A percentile compares a stretch with the other conserved stretches of the same genome.
Evolutionary conservation across 2,113 vertebrate genomes (phyloP).

Genomic region (Calidris pygmaea): DNA sequence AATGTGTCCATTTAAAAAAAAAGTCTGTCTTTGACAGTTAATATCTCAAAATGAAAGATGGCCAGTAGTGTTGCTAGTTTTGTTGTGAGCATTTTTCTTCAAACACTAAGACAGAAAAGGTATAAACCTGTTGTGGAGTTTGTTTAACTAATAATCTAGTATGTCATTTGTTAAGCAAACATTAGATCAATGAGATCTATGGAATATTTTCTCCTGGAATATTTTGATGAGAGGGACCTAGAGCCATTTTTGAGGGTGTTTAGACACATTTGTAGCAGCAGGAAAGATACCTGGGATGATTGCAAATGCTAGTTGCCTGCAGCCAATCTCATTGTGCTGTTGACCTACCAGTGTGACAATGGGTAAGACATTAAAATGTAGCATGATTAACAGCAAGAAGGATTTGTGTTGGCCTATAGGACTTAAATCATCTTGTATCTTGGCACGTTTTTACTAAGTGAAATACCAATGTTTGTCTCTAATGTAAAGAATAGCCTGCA

Average conservation of each 20-base stretch:
- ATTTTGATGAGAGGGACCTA: neutral
- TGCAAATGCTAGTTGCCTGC: neutral
- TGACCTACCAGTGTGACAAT: neutral
- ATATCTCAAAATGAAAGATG: neutral
- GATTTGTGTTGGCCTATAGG: neutral
- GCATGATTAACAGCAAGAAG: neutral
- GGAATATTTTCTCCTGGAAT: neutral
- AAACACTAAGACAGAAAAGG: neutral
- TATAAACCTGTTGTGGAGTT: neutral
- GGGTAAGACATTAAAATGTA: neutral
- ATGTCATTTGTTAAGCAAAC: neutral
- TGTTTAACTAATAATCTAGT: neutral
- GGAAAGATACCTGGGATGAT: neutral
- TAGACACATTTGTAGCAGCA: neutral
- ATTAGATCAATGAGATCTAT: neutral
- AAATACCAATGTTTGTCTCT: neutral
- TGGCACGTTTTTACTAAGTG: neutral
- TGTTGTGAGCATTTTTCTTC: neutral
- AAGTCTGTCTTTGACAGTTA: neutral
- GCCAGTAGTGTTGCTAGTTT: neutral
- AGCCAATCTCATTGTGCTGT: neutral
- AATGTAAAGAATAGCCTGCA: neutral
- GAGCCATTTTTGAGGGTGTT: neutral
- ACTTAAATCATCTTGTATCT: neutral
- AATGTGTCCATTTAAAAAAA: neutral